phyloP scores from a whole-genome alignment of 2,797 vertebrate species.

The Ptychobarbus kaznakovi region DNA sequence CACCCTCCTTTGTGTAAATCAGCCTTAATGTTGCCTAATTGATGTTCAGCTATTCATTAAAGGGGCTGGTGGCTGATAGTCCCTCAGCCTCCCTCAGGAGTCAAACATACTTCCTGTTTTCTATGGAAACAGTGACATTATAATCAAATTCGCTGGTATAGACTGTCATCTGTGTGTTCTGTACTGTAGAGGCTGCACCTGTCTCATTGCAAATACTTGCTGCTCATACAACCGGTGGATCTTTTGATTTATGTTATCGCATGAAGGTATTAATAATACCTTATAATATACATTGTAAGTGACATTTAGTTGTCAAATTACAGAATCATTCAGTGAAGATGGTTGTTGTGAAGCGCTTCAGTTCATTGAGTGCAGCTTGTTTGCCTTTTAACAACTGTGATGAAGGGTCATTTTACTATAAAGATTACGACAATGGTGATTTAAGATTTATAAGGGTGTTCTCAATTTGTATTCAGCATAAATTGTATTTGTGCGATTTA shows the following conservation, averaged over 20 bases:
- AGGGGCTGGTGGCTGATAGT: background rate
- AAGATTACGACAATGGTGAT: background rate
- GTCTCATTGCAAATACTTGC: background rate
- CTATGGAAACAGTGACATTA: slow-evolving; percentile 5
- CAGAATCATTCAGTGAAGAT: background rate
- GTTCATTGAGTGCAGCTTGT: background rate
- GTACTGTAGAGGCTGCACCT: background rate
- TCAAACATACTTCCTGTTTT: background rate
- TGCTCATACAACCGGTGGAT: background rate
- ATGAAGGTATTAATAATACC: background rate
- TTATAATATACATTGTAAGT: background rate
- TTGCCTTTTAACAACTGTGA: background rate
- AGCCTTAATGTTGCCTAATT: slow-evolving; percentile 38
- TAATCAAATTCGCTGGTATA: background rate
- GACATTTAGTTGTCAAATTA: background rate
- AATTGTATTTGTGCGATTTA: background rate
- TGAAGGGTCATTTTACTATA: background rate
- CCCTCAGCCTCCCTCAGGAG: slow-evolving; percentile 3
- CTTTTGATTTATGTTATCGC: background rate
- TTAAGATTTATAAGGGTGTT: background rate
- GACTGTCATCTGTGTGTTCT: background rate
- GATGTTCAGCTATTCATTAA: slow-evolving; percentile 51
- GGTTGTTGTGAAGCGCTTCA: background rate
- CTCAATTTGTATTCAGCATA: background rate
- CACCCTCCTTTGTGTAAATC: slow-evolving; percentile 4